Evolutionary conservation across 2,113 vertebrate species (phyloP), one percentile per base, ranked within the genome.

Genomic region (Nothoprocta perdicaria): DNA sequence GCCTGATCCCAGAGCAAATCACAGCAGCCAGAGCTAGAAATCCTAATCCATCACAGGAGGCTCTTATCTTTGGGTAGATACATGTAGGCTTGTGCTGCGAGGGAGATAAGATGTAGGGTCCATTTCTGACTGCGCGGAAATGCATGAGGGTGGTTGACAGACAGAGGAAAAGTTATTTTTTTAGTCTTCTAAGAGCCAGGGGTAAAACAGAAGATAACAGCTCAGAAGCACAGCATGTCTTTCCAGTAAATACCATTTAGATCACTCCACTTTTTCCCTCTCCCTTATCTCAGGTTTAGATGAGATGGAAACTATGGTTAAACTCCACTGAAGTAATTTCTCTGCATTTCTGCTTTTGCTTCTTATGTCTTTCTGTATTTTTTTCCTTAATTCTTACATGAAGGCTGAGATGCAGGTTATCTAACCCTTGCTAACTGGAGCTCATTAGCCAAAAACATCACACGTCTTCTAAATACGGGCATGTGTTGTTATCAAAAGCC

Each of bases 1-100:
- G 52, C 24, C 46, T 92, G 82, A 94, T 85, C 82, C 73, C 53
- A 29, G 69, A 65, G 88, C 93, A 96, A 96, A 96, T 91, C 93
- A 91, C 29, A 65, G 68, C n/a, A 89, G 79, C 35, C 65, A 87
- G 89, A 80, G 57, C 69, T 93, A 80, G 73, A 89, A 89, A 89
- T 55, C 89, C 85, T 90, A 89, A 91, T 94, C 79, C 55, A 45
- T 94, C 85, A 92, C 6, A 58, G 71, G 26, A 86, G 76, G 45
- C 62, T 77, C 81, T 89, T 92, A 88, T 89, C 86, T 90, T 61
- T 57, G 80, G 84, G 53, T 41, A 74, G 48, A 53, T 38, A 77
- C 19, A 33, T 75, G 52, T 69, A 92, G 80, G 48, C 82, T 86
- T 80, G 45, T 33, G 27, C 76, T 80, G 58, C 27, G 68, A 38